Evolutionary conservation across 2,888 invertebrate species (phyloP), one percentile per base, ranked within the genome.

Genomic region (Euzophera pinguis): DNA sequence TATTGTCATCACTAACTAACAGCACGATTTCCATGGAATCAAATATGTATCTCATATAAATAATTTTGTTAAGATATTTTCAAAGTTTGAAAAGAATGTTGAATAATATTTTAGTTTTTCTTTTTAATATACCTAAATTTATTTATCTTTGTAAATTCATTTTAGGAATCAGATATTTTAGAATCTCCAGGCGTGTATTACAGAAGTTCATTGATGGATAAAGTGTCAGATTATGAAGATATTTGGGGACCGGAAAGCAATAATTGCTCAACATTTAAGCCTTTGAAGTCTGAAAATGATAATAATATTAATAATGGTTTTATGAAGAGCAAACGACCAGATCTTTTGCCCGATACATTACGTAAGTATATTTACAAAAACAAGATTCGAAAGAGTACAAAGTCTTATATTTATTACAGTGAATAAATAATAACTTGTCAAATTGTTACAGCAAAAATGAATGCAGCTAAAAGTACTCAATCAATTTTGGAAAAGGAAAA

Each of bases 211-310:
- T 91, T 98, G 32, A 95, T 96, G 58, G 98, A 98, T 75, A 98
- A 98, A 88, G 94, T 96, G 43, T 97, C 97, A 67, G 98, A 98
- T 82, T 98, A 98, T 75, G 98, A 98, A 86, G 98, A 98, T 76
- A 94, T 98, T 65, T 98, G 98, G 98, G 93, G 95, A 58, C 93
- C 93, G 51, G 93, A 93, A 71, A 78, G 80, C 58, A 89, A 88
- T 60, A 84, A 78, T 58, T 87, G 90, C 61, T 84, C 91, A 35
- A 85, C 89, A 16, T 90, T 91, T 57, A 85, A 90, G 65, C 86
- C 92, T 62, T 66, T 83, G 65, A 83, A 82, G 67, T 60, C 69
- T 51, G 88, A 87, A 60, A 84, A 77, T 63, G 85, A 86, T 51
- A 83, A 72, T 58, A 82, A 81, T 57, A 67, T 79, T 17, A 90